Evolutionary conservation across 2,113 vertebrate species (phyloP), one percentile per base, ranked within the genome.

Genomic region (Salvelinus fontinalis): DNA sequence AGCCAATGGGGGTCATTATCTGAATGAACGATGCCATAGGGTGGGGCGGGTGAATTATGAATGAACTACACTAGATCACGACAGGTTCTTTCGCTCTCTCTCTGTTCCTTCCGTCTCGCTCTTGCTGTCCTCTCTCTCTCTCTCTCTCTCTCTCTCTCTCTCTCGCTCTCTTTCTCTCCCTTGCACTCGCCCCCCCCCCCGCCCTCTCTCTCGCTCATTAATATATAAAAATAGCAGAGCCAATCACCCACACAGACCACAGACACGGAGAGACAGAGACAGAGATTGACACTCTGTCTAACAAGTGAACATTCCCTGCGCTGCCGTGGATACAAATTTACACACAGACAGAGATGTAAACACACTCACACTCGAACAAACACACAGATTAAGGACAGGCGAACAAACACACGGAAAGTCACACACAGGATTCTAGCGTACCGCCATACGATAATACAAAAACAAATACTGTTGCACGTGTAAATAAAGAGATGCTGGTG

Each of bases 1-100:
- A 85, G 89, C 87, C 84, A 85, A 86, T 83, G 90, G 89, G 91
- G 91, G 89, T 90, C 91, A 89, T 87, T 86, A 89, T 90, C 87
- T 92, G 91, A 92, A 92, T 91, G 91, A 91, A 87, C 76, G 83
- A 83, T 88, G 90, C 88, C 84, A 87, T 75, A 75, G 86, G 64
- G 29, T 11, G 59, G 87, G 89, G 90, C 90, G 89, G 90, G 91
- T 91, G 89, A 92, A 92, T 92, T 91, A 92, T 92, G 89, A 92
- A 92, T 92, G 91, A 92, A 85, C 83, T 80, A 80, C 87, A 85
- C 87, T 88, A 80, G 86, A 88, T 84, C 83, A 72, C 73, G 81
- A 81, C 85, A 79, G 86, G 29, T 31, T 34, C 66, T 34, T 18
- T 34, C 66, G 20, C 29, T n/a, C 29, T 9, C 66, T 75, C 51